Percentiles rank a stretch among this genome's conserved stretches.
These are phyloP conservation scores for Caenorhabditis drosophilae DNA, from an alignment of 2,888 invertebrate genomes.

Conservation along the genomic window DNA sequence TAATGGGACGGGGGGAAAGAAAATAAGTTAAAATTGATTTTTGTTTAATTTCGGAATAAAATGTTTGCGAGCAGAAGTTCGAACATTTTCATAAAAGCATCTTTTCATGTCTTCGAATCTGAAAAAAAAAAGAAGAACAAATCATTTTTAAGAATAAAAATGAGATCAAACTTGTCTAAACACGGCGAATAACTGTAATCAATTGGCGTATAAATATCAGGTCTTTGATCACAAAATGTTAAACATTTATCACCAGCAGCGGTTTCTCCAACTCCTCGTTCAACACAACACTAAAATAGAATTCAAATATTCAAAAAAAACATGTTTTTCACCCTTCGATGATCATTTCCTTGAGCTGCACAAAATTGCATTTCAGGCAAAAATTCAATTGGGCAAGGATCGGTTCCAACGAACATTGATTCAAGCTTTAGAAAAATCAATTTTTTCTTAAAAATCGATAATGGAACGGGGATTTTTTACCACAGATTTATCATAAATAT, in stretches of 20 bases:
- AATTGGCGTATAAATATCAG: constrained; percentile 58
- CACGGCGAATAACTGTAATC: constrained; percentile 55
- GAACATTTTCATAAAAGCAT: constrained; percentile 62
- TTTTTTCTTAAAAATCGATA: neutral
- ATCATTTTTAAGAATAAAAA: constrained; percentile 1
- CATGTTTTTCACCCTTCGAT: too few relatives aligned
- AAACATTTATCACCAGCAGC: constrained; percentile 60
- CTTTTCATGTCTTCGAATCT: constrained; percentile 60
- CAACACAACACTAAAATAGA: constrained; percentile 51
- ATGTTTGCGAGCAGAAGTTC: constrained; percentile 15
- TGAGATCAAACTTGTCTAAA: constrained; percentile 48
- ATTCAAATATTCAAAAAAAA: too few relatives aligned
- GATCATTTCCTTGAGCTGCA: constrained; percentile 62
- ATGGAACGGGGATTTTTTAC: constrained; percentile 9
- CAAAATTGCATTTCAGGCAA: constrained; percentile 62
- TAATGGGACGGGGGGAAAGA: too few relatives aligned
- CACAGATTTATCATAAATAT: constrained; percentile 38
- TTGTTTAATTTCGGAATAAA: constrained; percentile 10
- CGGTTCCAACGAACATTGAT: constrained; percentile 60
- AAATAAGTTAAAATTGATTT: neutral
- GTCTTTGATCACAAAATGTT: constrained; percentile 57
- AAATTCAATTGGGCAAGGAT: constrained; percentile 60
- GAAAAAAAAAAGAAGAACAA: constrained; percentile 9
- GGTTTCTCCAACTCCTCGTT: constrained; percentile 47
- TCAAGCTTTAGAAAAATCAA: constrained; percentile 50